Base-by-base conservation (phyloP, 2,797 vertebrate genomes). In the Muscicapa comitata region DNA sequence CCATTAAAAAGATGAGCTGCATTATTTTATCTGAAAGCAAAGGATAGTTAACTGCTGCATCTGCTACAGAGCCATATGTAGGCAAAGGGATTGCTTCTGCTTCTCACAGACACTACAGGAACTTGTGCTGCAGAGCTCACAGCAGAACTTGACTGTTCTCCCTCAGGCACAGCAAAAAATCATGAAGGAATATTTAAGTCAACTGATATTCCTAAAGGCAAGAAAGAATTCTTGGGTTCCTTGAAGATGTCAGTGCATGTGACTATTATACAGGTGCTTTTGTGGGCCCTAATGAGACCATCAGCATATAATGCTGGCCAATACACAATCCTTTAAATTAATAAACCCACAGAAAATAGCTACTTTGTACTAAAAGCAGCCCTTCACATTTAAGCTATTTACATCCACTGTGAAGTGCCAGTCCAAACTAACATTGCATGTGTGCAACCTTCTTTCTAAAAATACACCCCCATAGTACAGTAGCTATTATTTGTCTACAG, bases 371-470 rank as follows among this genome's bases (percentile, higher is more conserved):
- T 81, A 84, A 73, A 91, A 73, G 37, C 13, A 88, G 62, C 12
- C 51, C n/a, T 53, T 82, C 71, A 79, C 48, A 63, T 28, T 77
- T 55, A 31, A 90, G 28, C 43, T 83, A 65, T 50, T 79, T 70
- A 73, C 25, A 57, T 43, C 6, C 47, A 42, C 71, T 58, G 2
- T 16, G 37, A 93, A 86, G 47, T 37, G 42, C 71, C 71, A 82
- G 74, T 57, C 43, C 62, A 86, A 90, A 48, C 58, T 66, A 45
- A 73, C 16, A 50, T 0, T 45, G 21, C 42, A 42, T 25, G 12
- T 65, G 73, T 87, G 88, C 43, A 79, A 79, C n/a, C 43, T 73
- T 67, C 65, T 43, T 88, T 88, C 90, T 93, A 88, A 95, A 95
- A 93, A 90, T 70, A 94, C 8, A 47, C 33, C 29, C 53, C 72